phyloP scores from a whole-genome alignment of 2,888 invertebrate genomes.

The Andrena minutula region DNA sequence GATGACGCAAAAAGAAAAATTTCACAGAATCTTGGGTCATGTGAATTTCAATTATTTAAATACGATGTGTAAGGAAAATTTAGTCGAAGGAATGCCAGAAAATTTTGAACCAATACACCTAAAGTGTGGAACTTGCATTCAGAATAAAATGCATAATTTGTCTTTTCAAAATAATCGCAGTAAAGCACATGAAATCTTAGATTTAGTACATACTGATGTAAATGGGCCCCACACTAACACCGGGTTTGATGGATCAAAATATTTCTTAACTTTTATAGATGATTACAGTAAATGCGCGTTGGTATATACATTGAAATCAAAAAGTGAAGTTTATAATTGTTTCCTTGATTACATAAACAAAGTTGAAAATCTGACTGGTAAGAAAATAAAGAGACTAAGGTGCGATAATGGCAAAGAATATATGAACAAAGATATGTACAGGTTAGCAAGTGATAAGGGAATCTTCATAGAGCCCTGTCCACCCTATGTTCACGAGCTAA shows the following conservation, averaged over 20 bases:
- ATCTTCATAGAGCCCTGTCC: background rate
- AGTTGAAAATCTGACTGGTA: slow-evolving; percentile 15
- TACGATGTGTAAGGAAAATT: slow-evolving; percentile 35
- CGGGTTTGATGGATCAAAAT: slow-evolving; percentile 7
- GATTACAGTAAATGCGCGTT: slow-evolving; percentile 22
- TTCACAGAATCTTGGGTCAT: slow-evolving; percentile 61
- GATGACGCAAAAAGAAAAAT: slow-evolving; percentile 61
- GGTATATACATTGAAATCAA: slow-evolving; percentile 18
- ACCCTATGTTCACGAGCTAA: slow-evolving; percentile 2
- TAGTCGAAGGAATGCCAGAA: slow-evolving; percentile 39
- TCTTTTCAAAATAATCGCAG: slow-evolving; percentile 57
- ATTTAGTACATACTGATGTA: slow-evolving; percentile 20
- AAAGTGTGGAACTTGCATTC: slow-evolving; percentile 47
- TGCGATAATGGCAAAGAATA: slow-evolving; percentile 37
- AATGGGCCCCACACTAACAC: slow-evolving; percentile 12
- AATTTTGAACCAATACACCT: slow-evolving; percentile 35
- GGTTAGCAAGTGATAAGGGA: background rate
- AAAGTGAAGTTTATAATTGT: slow-evolving; percentile 18
- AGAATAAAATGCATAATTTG: slow-evolving; percentile 59
- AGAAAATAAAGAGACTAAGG: slow-evolving; percentile 9
- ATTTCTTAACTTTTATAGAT: slow-evolving; percentile 35
- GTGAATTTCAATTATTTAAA: slow-evolving; percentile 65
- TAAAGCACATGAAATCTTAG: slow-evolving; percentile 38
- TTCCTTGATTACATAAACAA: background rate
- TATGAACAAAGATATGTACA: background rate